Evolutionary conservation across 2,797 vertebrate genomes (phyloP), one percentile per base, ranked within the genome.

Genomic region (Danio aesculapii): DNA sequence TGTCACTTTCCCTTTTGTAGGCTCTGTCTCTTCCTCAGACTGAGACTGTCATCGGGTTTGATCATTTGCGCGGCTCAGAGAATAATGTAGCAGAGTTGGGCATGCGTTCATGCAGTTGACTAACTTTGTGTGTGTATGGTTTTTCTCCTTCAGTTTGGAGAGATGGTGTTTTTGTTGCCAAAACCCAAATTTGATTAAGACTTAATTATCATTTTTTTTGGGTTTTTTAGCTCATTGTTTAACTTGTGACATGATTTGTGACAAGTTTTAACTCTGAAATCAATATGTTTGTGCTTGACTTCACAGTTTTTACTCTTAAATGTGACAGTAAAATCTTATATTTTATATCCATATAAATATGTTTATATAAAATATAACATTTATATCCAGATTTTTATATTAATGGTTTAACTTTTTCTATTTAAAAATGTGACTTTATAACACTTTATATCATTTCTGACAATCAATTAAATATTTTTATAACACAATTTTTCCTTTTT

Each of bases 1-100:
- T 94, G 92, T 93, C 93, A 93, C 92, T 91, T 91, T 92, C 89
- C 88, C 91, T 92, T 94, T 93, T 91, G 91, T 92, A 90, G 91
- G 89, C 90, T 91, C 89, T 72, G 81, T 90, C 88, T 85, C 83
- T 85, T 84, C 46, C 84, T 86, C 82, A 88, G 85, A 84, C 88
- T 88, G 88, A 91, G 89, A 91, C 90, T 93, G 92, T 93, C 92
- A 92, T 93, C 92, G 91, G 89, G 92, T 93, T 93, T 93, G 90
- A 93, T 93, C 89, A 91, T 93, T 92, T 93, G 86, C 88, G 88
- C 89, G 89, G 90, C 88, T 92, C 89, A 93, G 86, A 88, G 89
- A 89, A 89, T 90, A 91, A 87, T 88, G 87, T 89, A 89, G 86
- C 87, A 89, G 89, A 84, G 81, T 79, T 83, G 66, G 82, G 88